These are phyloP conservation scores for Salmo trutta DNA, from an alignment of 2,797 vertebrate genomes.

Conservation along the genomic window DNA sequence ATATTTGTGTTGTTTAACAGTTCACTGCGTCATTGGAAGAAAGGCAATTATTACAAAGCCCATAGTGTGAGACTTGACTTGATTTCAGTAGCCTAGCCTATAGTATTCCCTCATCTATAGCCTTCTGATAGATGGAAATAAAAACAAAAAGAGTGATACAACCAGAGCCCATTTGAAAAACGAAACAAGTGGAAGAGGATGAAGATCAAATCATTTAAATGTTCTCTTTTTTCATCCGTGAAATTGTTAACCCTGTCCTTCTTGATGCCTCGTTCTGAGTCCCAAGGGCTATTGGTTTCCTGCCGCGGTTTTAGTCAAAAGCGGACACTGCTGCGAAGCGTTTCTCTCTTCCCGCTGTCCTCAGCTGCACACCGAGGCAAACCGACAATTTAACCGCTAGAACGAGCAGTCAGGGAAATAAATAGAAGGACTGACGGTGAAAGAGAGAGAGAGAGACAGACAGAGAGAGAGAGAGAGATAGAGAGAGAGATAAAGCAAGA, in stretches of 20 bases:
- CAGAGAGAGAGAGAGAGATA: background rate
- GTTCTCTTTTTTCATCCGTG: background rate
- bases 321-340: background rate
- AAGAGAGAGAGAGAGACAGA: constrained; percentile 12
- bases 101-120: background rate
- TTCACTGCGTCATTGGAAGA: background rate
- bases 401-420: background rate
- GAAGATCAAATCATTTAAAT: background rate
- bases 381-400: background rate
- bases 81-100: background rate
- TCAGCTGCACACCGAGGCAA: background rate
- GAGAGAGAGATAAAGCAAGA: constrained; percentile 16
- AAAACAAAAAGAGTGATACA: background rate
- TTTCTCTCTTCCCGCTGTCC: background rate
- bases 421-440: constrained; percentile 16
- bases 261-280: background rate
- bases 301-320: background rate
- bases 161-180: background rate
- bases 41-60: background rate
- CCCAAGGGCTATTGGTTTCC: background rate
- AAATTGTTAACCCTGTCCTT: background rate
- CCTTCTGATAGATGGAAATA: background rate
- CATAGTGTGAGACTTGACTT: background rate
- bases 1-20: background rate
- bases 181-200: background rate